phyloP scores from a whole-genome alignment of 2,888 invertebrate species.

The Vandiemenella viatica region DNA sequence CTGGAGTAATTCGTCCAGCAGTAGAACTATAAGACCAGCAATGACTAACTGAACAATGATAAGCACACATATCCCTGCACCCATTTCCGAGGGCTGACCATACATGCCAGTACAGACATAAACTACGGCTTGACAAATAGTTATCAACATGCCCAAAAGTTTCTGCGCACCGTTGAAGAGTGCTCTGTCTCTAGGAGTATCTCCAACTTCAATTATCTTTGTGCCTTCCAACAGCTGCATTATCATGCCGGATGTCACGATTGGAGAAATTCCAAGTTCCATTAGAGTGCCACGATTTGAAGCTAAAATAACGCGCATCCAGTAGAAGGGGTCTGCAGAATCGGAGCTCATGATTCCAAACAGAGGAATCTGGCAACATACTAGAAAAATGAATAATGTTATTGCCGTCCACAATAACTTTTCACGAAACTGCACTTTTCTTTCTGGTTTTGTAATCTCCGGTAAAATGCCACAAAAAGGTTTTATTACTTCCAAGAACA shows the following conservation, averaged over 20 bases:
- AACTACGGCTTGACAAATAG: conserved; percentile 97
- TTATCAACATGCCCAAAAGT: conserved; percentile 98
- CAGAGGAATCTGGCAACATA: conserved; percentile 98
- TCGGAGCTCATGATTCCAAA: conserved; percentile 99
- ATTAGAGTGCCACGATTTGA: conserved; percentile 99
- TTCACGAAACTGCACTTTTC: conserved; percentile 99
- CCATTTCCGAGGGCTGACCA: conserved; percentile 93
- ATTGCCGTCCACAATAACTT: conserved; percentile 99
- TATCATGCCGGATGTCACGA: conserved; percentile 96
- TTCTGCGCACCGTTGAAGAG: conserved; percentile 99
- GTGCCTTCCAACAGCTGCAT: conserved; percentile 98
- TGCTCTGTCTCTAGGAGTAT: conserved; percentile 96
- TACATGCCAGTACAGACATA: conserved; percentile 99
- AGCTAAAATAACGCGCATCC: conserved; percentile 99
- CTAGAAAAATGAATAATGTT: conserved; percentile 97
- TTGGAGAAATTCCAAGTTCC: conserved; percentile 99
- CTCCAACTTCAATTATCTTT: conserved; percentile 99
- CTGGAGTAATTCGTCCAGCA: conserved; percentile 92
- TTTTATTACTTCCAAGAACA: conserved; percentile 98
- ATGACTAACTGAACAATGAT: conserved; percentile 98
- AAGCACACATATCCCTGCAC: conserved; percentile 92
- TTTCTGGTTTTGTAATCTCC: conserved; percentile 97
- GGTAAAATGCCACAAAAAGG: conserved; percentile 99
- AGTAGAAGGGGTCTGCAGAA: conserved; percentile 99
- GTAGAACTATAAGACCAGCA: conserved; percentile 90